A percentile compares a stretch with the other conserved stretches of the same genome.
Evolutionary conservation across 2,888 invertebrate species (phyloP).

Genomic region (Hypsopygia costalis): DNA sequence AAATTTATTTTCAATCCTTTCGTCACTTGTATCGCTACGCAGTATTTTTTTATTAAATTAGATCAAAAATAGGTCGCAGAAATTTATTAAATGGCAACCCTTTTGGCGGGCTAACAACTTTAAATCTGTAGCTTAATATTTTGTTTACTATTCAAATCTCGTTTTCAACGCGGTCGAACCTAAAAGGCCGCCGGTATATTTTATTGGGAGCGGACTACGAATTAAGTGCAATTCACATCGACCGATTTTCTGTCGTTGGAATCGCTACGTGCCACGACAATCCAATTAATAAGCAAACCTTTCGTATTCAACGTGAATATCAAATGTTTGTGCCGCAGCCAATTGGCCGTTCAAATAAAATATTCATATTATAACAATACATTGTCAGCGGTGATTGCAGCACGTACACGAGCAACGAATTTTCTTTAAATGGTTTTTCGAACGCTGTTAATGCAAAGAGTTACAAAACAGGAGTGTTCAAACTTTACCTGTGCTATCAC

Average conservation of each 20-base stretch:
- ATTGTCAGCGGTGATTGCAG: slow-evolving; percentile 48
- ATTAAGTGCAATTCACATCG: slow-evolving; percentile 68
- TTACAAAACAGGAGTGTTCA: too few relatives aligned
- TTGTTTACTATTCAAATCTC: slow-evolving; percentile 50
- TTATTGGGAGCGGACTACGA: slow-evolving; percentile 48
- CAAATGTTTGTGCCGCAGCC: slow-evolving; percentile 59
- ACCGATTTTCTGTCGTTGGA: slow-evolving; percentile 51
- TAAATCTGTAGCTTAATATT: slow-evolving; percentile 37
- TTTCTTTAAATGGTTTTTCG: slow-evolving; percentile 5
- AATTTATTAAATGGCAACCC: neutral
- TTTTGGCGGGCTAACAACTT: slow-evolving; percentile 15
- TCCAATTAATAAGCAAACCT: slow-evolving; percentile 74
- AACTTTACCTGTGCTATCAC: too few relatives aligned
- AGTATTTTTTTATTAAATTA: neutral
- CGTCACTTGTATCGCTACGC: too few relatives aligned
- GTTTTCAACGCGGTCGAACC: slow-evolving; percentile 40
- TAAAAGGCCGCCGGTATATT: slow-evolving; percentile 40
- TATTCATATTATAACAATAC: slow-evolving; percentile 60
- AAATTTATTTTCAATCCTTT: too few relatives aligned
- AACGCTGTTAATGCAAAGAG: neutral
- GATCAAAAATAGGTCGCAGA: neutral
- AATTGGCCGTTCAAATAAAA: slow-evolving; percentile 66
- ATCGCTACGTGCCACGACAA: slow-evolving; percentile 55
- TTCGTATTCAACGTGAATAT: slow-evolving; percentile 69
- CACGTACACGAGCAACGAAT: slow-evolving; percentile 21